These are phyloP conservation scores for Aphyosemion australe DNA, from an alignment of 2,113 vertebrate species.

Conservation along the genomic window DNA sequence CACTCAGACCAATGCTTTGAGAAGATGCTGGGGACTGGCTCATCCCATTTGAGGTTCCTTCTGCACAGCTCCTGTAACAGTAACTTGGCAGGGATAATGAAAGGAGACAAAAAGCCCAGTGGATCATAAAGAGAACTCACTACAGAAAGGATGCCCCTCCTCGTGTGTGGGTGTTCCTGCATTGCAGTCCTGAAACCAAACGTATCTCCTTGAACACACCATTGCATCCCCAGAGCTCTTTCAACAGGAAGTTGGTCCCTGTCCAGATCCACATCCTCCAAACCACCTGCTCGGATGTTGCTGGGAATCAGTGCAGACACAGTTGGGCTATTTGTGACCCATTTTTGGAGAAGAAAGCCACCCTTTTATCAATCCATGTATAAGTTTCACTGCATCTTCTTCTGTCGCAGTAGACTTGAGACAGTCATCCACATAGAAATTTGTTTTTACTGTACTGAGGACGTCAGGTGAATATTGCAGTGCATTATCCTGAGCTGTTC, in stretches of 20 bases:
- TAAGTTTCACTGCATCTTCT: background rate
- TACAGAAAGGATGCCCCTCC: constrained; percentile 5
- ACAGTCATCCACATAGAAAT: too few species aligned
- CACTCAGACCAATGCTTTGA: background rate
- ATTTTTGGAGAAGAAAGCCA: background rate
- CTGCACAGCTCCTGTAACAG: constrained; percentile 27
- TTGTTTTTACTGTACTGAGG: too few species aligned
- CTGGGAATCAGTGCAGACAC: background rate
- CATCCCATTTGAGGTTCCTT: constrained; percentile 12
- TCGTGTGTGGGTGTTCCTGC: background rate
- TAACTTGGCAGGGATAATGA: constrained; percentile 7
- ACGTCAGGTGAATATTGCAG: too few species aligned
- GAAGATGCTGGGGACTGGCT: background rate
- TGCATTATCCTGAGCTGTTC: too few species aligned
- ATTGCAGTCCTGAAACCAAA: background rate
- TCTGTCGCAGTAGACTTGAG: too few species aligned
- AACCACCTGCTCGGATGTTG: background rate
- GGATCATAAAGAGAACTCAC: constrained; percentile 6
- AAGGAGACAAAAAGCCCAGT: constrained; percentile 13
- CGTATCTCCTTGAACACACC: background rate
- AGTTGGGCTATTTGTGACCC: background rate
- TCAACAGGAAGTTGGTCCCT: background rate
- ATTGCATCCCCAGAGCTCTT: background rate
- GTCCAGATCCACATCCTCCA: background rate
- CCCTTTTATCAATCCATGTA: background rate